Base-by-base conservation (phyloP, 2,888 invertebrate genomes). In the Sphaerophoria taeniata region DNA sequence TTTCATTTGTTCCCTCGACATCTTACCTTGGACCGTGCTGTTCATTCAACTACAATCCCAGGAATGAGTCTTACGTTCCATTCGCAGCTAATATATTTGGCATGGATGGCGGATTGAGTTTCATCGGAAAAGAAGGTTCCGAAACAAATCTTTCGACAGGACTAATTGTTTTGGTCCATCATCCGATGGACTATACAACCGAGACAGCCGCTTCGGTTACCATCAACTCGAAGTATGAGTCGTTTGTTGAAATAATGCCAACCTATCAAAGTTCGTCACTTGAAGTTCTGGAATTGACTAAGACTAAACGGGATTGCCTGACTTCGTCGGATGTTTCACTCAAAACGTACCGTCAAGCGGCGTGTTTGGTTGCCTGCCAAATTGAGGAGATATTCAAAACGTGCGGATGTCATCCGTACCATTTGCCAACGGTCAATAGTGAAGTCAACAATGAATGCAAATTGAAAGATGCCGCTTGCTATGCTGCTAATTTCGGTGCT, bases 31-130 rank as follows among this genome's bases (percentile, higher is more conserved):
- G 92, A 0, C 90, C 91, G 4, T 92, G 92, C 61, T 92, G 92
- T 79, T 92, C 92, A 4, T 92, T 92, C 43, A 92, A 92, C 82
- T 92, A 92, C 61, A 90, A 92, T 88, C 91, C 92, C 0, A 89
- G 89, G 16, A 92, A 92, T 87, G 75, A 87, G 9, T 90, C 91
- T 4, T 91, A 89, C 71, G 88, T 90, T 4, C 91, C 92, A 14
- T 92, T 92, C 70, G 89, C 91, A 0, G 85, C 92, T 6, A 92
- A 91, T 60, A 90, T 90, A 16, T 92, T 91, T 60, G 92, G 92
- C 70, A 88, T 91, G 78, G 89, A 90, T 45, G 91, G 92, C 0
- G 92, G 91, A 0, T 78, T 92, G 6, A 90, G 89, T 4, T 88
- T 92, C 33, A 88, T 91, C 24, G 92, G 92, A 4, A 87, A 89